phyloP scores from a whole-genome alignment of 1,140 invertebrate genomes.

The Stegodyphus mimosarum region DNA sequence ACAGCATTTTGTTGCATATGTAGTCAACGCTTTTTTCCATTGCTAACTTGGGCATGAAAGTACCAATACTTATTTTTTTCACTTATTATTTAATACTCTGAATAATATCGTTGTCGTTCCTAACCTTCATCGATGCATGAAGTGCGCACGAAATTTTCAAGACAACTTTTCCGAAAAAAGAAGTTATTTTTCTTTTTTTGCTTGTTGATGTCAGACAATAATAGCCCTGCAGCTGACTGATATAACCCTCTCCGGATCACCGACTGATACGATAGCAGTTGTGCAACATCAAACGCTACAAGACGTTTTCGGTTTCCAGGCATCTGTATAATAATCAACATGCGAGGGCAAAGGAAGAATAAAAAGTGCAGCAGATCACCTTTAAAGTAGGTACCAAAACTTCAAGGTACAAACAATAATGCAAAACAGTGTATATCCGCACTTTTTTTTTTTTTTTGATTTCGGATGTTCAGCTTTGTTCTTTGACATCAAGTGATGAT shows the following conservation, averaged over 20 bases:
- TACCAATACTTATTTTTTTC: background rate
- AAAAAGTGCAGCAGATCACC: too few relatives aligned
- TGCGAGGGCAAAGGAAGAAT: background rate
- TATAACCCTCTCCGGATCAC: slow-evolving; percentile 3
- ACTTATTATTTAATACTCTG: background rate
- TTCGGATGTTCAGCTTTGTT: too few relatives aligned
- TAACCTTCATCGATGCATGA: slow-evolving; percentile 3
- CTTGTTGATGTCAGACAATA: background rate
- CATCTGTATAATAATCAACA: background rate
- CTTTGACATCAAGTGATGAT: too few relatives aligned
- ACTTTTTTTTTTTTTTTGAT: too few relatives aligned
- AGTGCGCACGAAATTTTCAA: slow-evolving; percentile 1
- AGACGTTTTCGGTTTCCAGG: background rate
- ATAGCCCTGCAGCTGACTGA: background rate
- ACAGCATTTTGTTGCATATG: too few relatives aligned
- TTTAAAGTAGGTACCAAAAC: too few relatives aligned
- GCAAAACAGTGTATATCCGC: too few relatives aligned
- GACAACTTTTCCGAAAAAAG: background rate
- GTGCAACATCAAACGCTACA: slow-evolving; percentile 1
- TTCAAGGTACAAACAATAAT: too few relatives aligned
- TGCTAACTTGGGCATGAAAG: background rate
- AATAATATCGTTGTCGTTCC: slow-evolving; percentile 7
- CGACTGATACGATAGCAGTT: slow-evolving; percentile 7
- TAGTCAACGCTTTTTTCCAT: too few relatives aligned
- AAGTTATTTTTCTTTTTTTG: background rate